A percentile compares a stretch with the other conserved stretches of the same genome.
Conservation (phyloP, 35 echinoderm and acorn worm genomes). For the Diadema setosum region DNA sequence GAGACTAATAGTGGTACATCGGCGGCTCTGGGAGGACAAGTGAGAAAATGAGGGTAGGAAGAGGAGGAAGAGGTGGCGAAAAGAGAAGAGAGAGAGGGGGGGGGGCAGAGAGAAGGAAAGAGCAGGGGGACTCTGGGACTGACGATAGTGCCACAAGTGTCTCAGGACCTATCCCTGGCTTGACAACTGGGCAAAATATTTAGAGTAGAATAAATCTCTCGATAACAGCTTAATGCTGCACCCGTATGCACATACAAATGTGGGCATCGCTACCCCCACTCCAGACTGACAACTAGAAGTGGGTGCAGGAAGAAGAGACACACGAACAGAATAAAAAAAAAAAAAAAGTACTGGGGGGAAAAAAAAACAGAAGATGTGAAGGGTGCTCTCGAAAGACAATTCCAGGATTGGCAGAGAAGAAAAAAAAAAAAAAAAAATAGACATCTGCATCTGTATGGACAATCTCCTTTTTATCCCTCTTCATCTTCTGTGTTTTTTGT, state of each 20-base stretch:
- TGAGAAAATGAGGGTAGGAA: background rate
- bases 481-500: too few species aligned
- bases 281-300: background rate
- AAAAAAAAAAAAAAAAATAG: too few species aligned
- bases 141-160: slow-evolving; percentile 23
- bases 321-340: too few species aligned
- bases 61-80: background rate
- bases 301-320: too few species aligned
- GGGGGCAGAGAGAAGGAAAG: background rate
- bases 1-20: too few species aligned
- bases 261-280: background rate
- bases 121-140: background rate
- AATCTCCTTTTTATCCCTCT: too few species aligned
- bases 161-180: background rate
- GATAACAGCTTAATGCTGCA: slow-evolving; percentile 23
- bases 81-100: background rate
- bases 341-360: background rate
- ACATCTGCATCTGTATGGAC: too few species aligned
- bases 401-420: too few species aligned
- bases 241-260: slow-evolving; percentile 21
- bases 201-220: slow-evolving; percentile 23
- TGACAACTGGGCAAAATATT: slow-evolving; percentile 27
- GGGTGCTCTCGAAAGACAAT: background rate
- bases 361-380: background rate
- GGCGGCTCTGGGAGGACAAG: background rate